Evolutionary conservation across 2,797 vertebrate species (phyloP), one percentile per base, ranked within the genome.

Genomic region (Gambelia wislizenii): DNA sequence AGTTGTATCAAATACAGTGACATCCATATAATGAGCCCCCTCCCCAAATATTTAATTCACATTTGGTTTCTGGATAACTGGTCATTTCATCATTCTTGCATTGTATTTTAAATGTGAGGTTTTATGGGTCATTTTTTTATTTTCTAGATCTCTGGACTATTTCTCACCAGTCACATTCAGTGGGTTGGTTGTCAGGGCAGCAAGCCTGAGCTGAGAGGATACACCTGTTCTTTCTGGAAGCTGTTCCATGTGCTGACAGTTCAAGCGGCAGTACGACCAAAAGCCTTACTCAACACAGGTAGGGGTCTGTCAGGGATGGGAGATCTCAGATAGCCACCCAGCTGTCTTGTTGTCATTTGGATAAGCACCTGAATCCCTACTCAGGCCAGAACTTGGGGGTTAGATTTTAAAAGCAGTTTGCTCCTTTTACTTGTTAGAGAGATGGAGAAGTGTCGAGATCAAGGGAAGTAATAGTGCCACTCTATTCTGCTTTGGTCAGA

Each of bases 161-260:
- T 98, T 92, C 97, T 99, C 39, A 90, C 97, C 86, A 97, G 96
- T 87, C 98, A 94, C 42, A 81, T 98, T 4, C 97, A 96, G 88
- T 99, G 99, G 99, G 98, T 99, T 0, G 97, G 98, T 22, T 99
- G 99, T 87, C 99, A 99, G 92, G 98, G 98, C 94, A 99, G 98
- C 96, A 97, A 96, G 67, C 92, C 97, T 0, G 97, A 98, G 89
- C 95, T 99, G 39, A 95, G 99, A 89, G 99, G 99, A 36, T 99
- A 99, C 94, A 97, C 98, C 0, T 99, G 99, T 59, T 97, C 98
- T 27, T 97, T 99, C 42, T 99, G 99, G 99, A 98, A 98, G 25
- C 94, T 99, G 20, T 99, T 99, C 94, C 99, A 99, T 4, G 96
- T 97, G 7, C 92, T 99, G 44, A 98, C 98, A 0, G 97, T 99